These are phyloP conservation scores for Lota lota DNA, from an alignment of 2,113 vertebrate genomes.

Conservation along the genomic window DNA sequence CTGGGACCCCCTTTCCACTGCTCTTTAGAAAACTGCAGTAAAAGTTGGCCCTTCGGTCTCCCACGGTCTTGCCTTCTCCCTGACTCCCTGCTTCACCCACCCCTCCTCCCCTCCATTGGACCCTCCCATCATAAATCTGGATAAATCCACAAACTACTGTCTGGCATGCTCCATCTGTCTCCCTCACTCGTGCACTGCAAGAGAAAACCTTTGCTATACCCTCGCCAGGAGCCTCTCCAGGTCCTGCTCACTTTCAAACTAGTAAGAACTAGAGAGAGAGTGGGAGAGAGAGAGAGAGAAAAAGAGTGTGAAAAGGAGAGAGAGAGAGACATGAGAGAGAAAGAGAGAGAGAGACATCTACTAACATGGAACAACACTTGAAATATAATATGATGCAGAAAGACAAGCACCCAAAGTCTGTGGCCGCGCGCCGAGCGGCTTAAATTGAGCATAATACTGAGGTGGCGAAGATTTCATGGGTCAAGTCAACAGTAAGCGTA, in stretches of 20 bases:
- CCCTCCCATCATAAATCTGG: constrained; percentile 76
- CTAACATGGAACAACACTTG: constrained; percentile 15
- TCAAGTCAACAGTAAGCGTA: constrained; percentile 32
- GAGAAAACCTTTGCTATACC: constrained; percentile 66
- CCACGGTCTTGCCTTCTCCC: constrained; percentile 23
- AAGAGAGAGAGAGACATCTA: neutral
- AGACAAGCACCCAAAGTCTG: constrained; percentile 9
- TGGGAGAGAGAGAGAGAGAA: neutral
- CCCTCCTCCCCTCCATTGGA: constrained; percentile 25
- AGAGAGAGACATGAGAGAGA: neutral
- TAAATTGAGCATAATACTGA: constrained; percentile 8
- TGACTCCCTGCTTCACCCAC: constrained; percentile 22
- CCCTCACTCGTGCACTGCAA: constrained; percentile 68
- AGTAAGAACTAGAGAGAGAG: constrained; percentile 29
- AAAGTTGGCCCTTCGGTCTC: constrained; percentile 43
- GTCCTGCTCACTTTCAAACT: constrained; percentile 52
- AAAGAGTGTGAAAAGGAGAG: neutral
- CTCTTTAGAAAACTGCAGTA: constrained; percentile 44
- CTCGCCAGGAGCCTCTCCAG: constrained; percentile 59
- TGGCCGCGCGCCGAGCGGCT: constrained; percentile 4
- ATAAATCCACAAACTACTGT: constrained; percentile 75
- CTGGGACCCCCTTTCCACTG: constrained; percentile 51
- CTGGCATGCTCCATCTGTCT: constrained; percentile 75
- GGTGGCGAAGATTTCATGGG: constrained; percentile 18
- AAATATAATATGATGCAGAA: constrained; percentile 30